Percentiles rank a stretch among this genome's conserved stretches.
Evolutionary conservation across 1,140 invertebrate species (phyloP).

Genomic region (honey bee (Apis mellifera)): Amel_HAv3.1 CM009942.2:21001-21500

Average conservation of each 20-base stretch:
- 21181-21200: slow-evolving; percentile 77
- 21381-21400: slow-evolving; percentile 53
- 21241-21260: slow-evolving; percentile 73
- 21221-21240: slow-evolving; percentile 77
- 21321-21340: slow-evolving; percentile 65
- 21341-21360: slow-evolving; percentile 72
- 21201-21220: slow-evolving; percentile 78
- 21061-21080: neutral
- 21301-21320: slow-evolving; percentile 74
- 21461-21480: neutral
- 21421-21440: neutral
- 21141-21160: slow-evolving; percentile 65
- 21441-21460: neutral
- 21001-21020: too few species aligned
- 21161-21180: slow-evolving; percentile 70
- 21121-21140: slow-evolving; percentile 37
- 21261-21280: slow-evolving; percentile 18
- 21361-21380: slow-evolving; percentile 63
- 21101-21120: slow-evolving; percentile 38
- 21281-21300: slow-evolving; percentile 51
- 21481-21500: neutral
- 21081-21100: slow-evolving; percentile 19
- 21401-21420: slow-evolving; percentile 40
- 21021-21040: neutral
- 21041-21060: neutral